A percentile compares a stretch with the other conserved stretches of the same genome.
These are phyloP conservation scores for Danaus chrysippus DNA, from an alignment of 2,888 invertebrate genomes.

Conservation along the genomic window DNA sequence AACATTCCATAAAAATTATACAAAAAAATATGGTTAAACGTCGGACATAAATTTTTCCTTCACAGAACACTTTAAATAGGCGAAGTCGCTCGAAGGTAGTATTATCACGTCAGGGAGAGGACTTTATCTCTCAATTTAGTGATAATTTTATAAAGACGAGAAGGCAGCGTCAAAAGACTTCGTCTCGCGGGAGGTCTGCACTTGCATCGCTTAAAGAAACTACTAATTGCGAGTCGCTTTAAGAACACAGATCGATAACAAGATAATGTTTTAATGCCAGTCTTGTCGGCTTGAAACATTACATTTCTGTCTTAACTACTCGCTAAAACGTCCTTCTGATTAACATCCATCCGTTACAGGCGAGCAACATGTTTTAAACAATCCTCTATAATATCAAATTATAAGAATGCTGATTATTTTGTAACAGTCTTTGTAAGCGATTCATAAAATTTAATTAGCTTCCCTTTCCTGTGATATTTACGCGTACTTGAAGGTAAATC, in stretches of 20 bases:
- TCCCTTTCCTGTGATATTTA: constrained; percentile 29
- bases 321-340: constrained; percentile 41
- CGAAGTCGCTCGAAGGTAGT: constrained; percentile 48
- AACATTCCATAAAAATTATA: constrained; percentile 12
- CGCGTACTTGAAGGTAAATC: constrained; percentile 27
- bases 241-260: constrained; percentile 69
- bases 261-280: constrained; percentile 69
- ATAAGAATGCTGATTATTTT: constrained; percentile 13
- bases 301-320: constrained; percentile 47
- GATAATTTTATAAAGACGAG: constrained; percentile 66
- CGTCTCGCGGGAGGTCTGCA: constrained; percentile 61
- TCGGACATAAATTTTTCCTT: constrained; percentile 30
- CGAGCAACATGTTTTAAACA: background rate
- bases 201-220: constrained; percentile 42
- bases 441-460: background rate
- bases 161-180: constrained; percentile 47
- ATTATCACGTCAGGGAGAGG: constrained; percentile 65
- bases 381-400: background rate
- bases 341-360: constrained; percentile 25
- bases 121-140: constrained; percentile 72
- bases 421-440: constrained; percentile 11
- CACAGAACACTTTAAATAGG: constrained; percentile 53
- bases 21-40: constrained; percentile 3
- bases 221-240: constrained; percentile 69
- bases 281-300: constrained; percentile 51